These are phyloP conservation scores for Aegithalos caudatus DNA, from an alignment of 2,113 vertebrate genomes.

Conservation along the genomic window DNA sequence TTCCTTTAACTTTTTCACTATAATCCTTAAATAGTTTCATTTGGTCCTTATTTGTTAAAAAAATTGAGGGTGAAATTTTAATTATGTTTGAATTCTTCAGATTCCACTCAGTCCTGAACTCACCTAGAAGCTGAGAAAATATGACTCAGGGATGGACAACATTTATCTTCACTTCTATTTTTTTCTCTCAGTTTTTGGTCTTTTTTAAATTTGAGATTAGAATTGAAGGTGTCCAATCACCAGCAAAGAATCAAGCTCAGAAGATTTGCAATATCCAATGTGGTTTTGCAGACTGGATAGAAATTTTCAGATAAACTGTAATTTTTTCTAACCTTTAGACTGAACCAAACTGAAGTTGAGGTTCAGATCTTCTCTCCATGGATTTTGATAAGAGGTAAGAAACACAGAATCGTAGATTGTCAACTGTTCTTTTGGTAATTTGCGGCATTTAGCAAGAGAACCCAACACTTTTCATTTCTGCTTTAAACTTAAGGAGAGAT, in stretches of 20 bases:
- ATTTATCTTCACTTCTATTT: not conserved
- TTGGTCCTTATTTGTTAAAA: not conserved
- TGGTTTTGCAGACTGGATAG: not conserved
- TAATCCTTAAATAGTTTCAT: not conserved
- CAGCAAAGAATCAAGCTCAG: not conserved
- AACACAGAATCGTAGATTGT: not conserved
- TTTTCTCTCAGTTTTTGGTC: not conserved
- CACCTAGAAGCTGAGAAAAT: not conserved
- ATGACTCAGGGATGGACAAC: not conserved
- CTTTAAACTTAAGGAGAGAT: not conserved
- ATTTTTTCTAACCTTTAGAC: not conserved
- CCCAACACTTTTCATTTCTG: not conserved
- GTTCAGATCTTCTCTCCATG: not conserved
- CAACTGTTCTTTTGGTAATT: not conserved
- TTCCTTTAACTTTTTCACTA: not conserved
- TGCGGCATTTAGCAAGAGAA: not conserved
- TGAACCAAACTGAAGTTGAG: not conserved
- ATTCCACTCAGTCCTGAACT: not conserved
- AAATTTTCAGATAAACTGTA: not conserved
- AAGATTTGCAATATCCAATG: not conserved
- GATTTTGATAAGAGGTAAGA: not conserved
- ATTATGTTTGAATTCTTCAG: not conserved
- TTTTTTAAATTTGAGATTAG: not conserved
- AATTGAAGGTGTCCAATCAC: not conserved
- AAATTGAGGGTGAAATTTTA: not conserved